phyloP scores from a whole-genome alignment of 2,888 invertebrate species.

The Tinea pellionella region DNA sequence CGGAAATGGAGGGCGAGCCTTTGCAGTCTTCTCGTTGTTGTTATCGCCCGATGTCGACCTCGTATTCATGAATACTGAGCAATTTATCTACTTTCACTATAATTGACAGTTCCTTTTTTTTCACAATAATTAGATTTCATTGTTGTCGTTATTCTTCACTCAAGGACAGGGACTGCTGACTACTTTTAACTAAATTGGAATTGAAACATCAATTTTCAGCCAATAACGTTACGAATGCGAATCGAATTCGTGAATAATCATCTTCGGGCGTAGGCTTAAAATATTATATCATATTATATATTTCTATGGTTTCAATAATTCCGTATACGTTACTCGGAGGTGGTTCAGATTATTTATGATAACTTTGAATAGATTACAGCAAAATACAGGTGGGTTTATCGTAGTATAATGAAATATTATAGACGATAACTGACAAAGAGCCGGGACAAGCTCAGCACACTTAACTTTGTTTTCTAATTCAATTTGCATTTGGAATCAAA shows the following conservation, averaged over 20 bases:
- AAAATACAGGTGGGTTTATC: conserved; percentile 15
- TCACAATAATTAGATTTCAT: background rate
- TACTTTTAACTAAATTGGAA: no score
- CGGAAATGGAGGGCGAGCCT: conserved; percentile 55
- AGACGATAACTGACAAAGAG: conserved; percentile 40
- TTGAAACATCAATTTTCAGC: no score
- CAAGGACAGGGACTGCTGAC: background rate
- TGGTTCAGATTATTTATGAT: conserved; percentile 38
- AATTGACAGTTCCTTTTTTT: background rate
- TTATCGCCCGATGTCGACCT: background rate
- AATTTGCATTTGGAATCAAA: conserved; percentile 68
- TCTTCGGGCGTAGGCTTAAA: background rate
- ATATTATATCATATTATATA: conserved; percentile 38
- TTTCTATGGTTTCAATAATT: conserved; percentile 63
- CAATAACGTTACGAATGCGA: background rate
- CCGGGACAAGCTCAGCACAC: conserved; percentile 45
- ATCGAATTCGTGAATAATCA: background rate
- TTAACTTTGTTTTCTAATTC: conserved; percentile 64
- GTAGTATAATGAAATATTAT: conserved; percentile 23
- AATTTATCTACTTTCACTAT: background rate
- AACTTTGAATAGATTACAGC: background rate
- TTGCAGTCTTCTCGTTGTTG: conserved; percentile 19
- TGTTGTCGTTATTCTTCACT: background rate
- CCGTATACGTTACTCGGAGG: conserved; percentile 44
- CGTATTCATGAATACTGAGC: background rate